phyloP scores from a whole-genome alignment of 2,888 invertebrate genomes.

The Penaeus monodon region DNA sequence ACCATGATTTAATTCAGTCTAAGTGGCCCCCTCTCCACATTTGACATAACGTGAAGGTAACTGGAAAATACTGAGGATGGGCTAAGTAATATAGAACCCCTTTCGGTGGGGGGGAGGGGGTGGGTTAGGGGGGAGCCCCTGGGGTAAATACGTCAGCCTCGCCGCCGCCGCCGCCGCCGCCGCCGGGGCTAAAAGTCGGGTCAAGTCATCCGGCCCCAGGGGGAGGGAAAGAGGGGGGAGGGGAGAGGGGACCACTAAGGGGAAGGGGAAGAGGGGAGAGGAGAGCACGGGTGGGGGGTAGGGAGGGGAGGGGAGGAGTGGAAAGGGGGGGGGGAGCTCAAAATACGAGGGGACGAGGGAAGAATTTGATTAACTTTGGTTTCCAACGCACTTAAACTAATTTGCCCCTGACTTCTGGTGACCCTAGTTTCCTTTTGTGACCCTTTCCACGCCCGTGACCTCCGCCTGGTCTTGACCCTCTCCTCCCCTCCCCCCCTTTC shows the following conservation, averaged over 20 bases:
- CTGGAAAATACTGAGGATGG: slow-evolving; percentile 43
- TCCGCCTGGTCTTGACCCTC: slow-evolving; percentile 67
- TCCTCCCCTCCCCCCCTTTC: slow-evolving; percentile 69
- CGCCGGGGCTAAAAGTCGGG: slow-evolving; percentile 40
- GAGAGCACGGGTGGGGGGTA: no score
- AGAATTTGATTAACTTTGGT: slow-evolving; percentile 62
- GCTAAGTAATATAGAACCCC: slow-evolving; percentile 32
- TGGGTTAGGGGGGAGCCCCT: background rate
- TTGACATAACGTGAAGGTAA: slow-evolving; percentile 39
- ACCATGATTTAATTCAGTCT: slow-evolving; percentile 34
- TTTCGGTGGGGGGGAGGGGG: background rate
- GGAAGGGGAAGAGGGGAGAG: background rate
- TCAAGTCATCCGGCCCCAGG: slow-evolving; percentile 17
- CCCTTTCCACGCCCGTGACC: slow-evolving; percentile 48
- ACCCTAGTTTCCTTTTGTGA: slow-evolving; percentile 43
- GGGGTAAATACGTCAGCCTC: background rate
- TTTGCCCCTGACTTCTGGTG: slow-evolving; percentile 53
- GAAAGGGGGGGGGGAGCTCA: background rate
- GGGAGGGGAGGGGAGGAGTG: no score
- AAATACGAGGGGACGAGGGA: slow-evolving; percentile 47
- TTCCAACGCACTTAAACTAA: slow-evolving; percentile 61
- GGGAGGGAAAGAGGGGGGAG: slow-evolving; percentile 10
- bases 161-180: slow-evolving; percentile 23
- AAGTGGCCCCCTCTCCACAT: slow-evolving; percentile 30
- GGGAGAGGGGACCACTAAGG: background rate